Evolutionary conservation across 2,888 invertebrate genomes (phyloP), one percentile per base, ranked within the genome.

Genomic region (Suillia variegata): DNA sequence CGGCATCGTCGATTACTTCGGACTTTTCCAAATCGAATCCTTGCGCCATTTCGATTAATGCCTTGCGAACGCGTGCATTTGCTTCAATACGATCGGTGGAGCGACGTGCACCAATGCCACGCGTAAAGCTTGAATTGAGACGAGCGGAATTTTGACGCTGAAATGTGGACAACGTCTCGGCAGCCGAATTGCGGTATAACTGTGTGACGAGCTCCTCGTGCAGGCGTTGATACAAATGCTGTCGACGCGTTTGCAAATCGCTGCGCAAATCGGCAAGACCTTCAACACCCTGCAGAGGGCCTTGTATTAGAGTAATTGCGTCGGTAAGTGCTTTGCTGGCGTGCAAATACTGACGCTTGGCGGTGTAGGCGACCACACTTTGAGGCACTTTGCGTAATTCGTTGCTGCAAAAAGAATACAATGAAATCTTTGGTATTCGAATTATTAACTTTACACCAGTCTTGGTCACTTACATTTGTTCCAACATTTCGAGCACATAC

Each of bases 401-500:
- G 76, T 92, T 91, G 66, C 92, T 92, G 61, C 4, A 70, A 74
- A 52, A 2, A 48, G 12, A 34, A 31, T 17, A 56, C 51, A 53
- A 48, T 20, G 52, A 53, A 20, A n/a, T 34, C 6, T 8, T 10
- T 47, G 48, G n/a, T 13, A 18, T 34, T 12, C 2, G 24, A 15
- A 1, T 1, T 1, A 21, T 33, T 50, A 47, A 47, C n/a, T 49
- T n/a, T n/a, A n/a, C n/a, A n/a, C n/a, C n/a, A n/a, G n/a, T n/a
- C n/a, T n/a, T 38, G 15, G 10, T n/a, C 8, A 20, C 2, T 50
- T 70, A 82, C 82, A 97, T 94, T 83, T 96, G 93, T 70, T 96
- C 93, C 47, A 98, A 82, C 82, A 97, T 88, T 67, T 92, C 88
- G 45, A 96, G 81, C 59, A 95, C 92, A 76, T 96, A 91, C 76